Conservation (phyloP, 2,113 vertebrate species). For the Drymodes brunneopygia region DNA sequence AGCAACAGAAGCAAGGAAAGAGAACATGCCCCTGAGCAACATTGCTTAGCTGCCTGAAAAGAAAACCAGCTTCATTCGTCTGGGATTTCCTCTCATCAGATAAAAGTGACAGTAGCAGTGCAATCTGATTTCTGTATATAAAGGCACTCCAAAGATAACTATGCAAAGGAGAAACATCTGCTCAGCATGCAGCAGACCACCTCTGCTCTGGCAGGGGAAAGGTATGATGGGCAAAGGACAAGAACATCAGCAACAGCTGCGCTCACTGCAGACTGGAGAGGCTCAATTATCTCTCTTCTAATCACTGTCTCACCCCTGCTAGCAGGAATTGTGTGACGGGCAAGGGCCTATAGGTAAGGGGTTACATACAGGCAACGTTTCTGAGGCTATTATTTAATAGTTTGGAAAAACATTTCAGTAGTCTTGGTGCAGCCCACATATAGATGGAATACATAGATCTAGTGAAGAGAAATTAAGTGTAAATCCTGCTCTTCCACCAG, state of each 20-base stretch:
- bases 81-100: conserved; percentile 73
- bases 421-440: background rate
- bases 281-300: conserved; percentile 58
- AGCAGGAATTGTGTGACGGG: background rate
- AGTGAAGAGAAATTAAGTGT: conserved; percentile 26
- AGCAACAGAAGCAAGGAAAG: conserved; percentile 67
- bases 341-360: conserved; percentile 24
- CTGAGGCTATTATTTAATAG: background rate
- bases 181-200: conserved; percentile 62
- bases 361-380: background rate
- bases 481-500: background rate
- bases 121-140: conserved; percentile 72
- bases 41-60: conserved; percentile 64
- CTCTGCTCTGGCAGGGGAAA: conserved; percentile 39
- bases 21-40: conserved; percentile 65
- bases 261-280: background rate
- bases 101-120: conserved; percentile 73
- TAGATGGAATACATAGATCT: background rate
- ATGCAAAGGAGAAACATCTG: conserved; percentile 69
- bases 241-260: conserved; percentile 53
- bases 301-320: conserved; percentile 16
- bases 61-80: conserved; percentile 74
- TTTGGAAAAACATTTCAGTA: background rate
- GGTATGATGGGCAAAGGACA: conserved; percentile 48
- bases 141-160: conserved; percentile 65